phyloP scores from a whole-genome alignment of 2,797 vertebrate species.

The Acanthis flammea region DNA sequence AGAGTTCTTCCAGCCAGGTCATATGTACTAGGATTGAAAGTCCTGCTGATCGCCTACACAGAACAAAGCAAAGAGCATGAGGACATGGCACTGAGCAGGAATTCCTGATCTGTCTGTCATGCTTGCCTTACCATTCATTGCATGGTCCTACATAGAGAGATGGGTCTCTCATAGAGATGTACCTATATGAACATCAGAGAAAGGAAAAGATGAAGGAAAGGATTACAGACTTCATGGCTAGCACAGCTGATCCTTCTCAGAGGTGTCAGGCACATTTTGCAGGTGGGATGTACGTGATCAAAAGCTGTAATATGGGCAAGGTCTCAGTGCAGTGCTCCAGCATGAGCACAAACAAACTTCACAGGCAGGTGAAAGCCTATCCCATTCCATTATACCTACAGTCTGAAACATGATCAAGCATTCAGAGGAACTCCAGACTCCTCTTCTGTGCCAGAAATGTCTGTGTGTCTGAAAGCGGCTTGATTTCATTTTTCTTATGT shows the following conservation, averaged over 20 bases:
- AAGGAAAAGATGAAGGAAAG: not conserved
- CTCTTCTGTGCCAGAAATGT: not conserved
- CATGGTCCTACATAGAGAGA: fast-evolving
- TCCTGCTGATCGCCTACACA: not conserved
- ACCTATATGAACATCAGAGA: not conserved
- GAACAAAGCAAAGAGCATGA: not conserved
- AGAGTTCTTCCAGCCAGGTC: not conserved
- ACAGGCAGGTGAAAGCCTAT: not conserved
- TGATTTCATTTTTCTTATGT: not conserved
- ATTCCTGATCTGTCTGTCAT: not conserved
- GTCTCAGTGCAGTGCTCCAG: not conserved
- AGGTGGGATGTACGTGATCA: fast-evolving
- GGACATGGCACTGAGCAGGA: not conserved
- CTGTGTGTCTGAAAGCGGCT: not conserved
- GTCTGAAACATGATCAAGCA: not conserved
- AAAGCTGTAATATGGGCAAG: not conserved
- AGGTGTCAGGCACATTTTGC: not conserved
- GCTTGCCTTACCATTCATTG: not conserved
- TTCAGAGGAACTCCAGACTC: not conserved
- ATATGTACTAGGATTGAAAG: not conserved
- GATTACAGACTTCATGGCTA: not conserved
- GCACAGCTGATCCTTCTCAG: not conserved
- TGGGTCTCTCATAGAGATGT: not conserved
- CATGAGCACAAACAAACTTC: not conserved
- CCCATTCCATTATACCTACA: not conserved